phyloP scores from a whole-genome alignment of 2,113 vertebrate species.

The Bubo bubo region DNA sequence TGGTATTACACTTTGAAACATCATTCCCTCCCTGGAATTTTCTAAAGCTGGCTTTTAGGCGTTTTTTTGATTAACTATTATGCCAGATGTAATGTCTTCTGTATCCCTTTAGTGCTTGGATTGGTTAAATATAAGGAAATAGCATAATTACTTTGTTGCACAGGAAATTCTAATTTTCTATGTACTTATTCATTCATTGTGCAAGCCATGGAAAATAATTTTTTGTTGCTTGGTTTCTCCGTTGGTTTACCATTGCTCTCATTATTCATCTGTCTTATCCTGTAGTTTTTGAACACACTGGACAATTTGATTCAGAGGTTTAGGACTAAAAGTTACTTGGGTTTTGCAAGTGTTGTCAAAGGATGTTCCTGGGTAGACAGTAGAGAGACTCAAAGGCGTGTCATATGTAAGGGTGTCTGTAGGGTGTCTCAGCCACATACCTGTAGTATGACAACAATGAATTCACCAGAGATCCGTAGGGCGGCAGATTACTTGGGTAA shows the following conservation, averaged over 20 bases:
- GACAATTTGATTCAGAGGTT: not conserved
- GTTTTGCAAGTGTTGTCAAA: not conserved
- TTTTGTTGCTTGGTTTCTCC: not conserved
- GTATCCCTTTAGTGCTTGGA: not conserved
- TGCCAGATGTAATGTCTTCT: not conserved
- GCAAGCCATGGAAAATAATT: not conserved
- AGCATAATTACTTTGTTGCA: not conserved
- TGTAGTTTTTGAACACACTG: not conserved
- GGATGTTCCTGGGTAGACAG: not conserved
- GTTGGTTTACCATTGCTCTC: not conserved
- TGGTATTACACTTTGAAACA: not conserved
- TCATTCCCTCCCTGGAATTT: not conserved
- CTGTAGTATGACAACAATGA: not conserved
- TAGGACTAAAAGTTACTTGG: not conserved
- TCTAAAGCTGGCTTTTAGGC: not conserved
- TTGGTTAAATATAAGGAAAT: not conserved
- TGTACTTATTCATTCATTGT: not conserved
- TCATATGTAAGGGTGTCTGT: no score
- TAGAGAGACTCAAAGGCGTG: not conserved
- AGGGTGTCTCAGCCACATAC: not conserved
- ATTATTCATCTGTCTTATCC: not conserved
- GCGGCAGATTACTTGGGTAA: not conserved
- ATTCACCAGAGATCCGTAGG: not conserved
- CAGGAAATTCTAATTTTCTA: not conserved
- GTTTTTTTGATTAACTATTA: not conserved